Evolutionary conservation across 2,888 invertebrate genomes (phyloP), one percentile per base, ranked within the genome.

Genomic region (Cataglyphis cursor): DNA sequence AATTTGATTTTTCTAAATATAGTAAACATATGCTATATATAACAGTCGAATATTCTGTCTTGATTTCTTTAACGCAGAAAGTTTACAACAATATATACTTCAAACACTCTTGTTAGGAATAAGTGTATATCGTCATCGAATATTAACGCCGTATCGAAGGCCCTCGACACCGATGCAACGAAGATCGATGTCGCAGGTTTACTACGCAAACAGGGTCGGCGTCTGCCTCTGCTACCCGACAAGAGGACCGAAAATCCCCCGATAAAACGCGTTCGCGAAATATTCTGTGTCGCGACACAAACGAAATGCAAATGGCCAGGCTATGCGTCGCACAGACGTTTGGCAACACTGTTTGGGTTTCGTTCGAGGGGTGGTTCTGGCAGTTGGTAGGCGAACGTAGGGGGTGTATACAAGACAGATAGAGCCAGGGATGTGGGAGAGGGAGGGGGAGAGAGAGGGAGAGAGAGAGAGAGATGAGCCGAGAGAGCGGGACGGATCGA

Each of bases 281-380:
- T 93, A 94, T 94, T 93, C 91, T 90, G 91, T 91, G 92, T 92
- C 91, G 90, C 92, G 91, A 92, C 91, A 92, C 93, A 93, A 93
- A 93, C 92, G 92, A 94, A 94, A 94, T 94, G 94, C 93, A 94
- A 94, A 94, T 94, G 92, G 92, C 91, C 90, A 91, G 89, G 91
- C 91, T 92, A 90, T 89, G 92, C 92, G 92, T 92, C 90, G 76
- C 76, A 91, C 93, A 93, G 93, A 94, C 93, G 92, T 93, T 94
- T 94, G 93, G 94, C 94, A 94, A 94, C 94, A 93, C 93, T 93
- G 94, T 93, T 93, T 94, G 93, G 92, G 90, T 91, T 92, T 92
- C 90, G 90, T 91, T 87, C 87, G 90, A 89, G 90, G 89, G 91
- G 89, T 89, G 89, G 91, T 90, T 90, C 87, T 90, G 91, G 92